Evolutionary conservation across 2,888 invertebrate species (phyloP), one percentile per base, ranked within the genome.

Genomic region (Nomada flava): DNA sequence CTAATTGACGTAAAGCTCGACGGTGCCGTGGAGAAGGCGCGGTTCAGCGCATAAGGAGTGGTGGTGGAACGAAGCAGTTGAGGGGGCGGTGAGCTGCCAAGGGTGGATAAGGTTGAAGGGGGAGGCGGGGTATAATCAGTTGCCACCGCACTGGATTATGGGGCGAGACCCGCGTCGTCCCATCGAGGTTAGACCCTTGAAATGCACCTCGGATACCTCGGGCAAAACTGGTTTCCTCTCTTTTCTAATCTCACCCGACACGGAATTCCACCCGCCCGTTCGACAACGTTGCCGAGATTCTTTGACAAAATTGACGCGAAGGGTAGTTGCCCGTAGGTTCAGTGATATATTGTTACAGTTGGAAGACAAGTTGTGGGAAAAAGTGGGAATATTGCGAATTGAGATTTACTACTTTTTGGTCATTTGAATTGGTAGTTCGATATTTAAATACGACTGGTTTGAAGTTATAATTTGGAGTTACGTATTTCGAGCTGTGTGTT

Each of bases 1-100:
- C 94, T 94, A 94, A 94, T 94, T 94, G 94, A 94, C 94, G 94
- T 93, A 93, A 92, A 94, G 93, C 94, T 93, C 89, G 90, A 90
- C 88, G 91, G 91, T 88, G 87, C 76, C 89, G 88, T 82, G 76
- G 79, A 83, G 84, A 68, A 82, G 83, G 87, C 86, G 82, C 86
- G 86, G 88, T 87, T 88, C 84, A 74, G 82, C 84, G 88, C 80
- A 75, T 84, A 86, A 86, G 89, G 85, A 76, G 87, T 69, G 76
- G 75, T 74, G 83, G 81, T 76, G 83, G 81, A 74, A 79, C 78
- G 77, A 60, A 79, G 59, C 44, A 26, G 78, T 42, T 55, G 82
- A 63, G 52, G 50, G 65, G 73, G 64, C 76, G 63, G 74, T 67
- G 69, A 69, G 59, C 55, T 55, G 85, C 86, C 80, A 83, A 90